A percentile compares a stretch with the other conserved stretches of the same genome.
phyloP scores from a whole-genome alignment of 1,140 invertebrate species.

The Cyphomyrmex costatus region DNA sequence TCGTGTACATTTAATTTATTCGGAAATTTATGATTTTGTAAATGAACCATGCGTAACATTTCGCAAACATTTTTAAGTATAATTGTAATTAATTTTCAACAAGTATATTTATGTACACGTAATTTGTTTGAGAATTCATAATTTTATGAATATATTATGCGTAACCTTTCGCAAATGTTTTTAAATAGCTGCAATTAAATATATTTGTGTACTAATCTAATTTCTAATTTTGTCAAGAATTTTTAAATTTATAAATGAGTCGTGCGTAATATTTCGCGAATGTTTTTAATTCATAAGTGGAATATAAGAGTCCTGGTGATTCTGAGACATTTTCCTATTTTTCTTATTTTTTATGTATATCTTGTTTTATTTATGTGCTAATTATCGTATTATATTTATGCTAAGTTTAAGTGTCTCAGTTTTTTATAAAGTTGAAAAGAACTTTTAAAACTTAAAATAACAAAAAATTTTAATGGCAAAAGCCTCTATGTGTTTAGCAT shows the following conservation, averaged over 20 bases:
- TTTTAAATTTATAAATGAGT: constrained; percentile 6
- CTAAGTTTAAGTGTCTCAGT: too few species aligned
- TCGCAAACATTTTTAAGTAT: constrained; percentile 3
- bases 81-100: neutral
- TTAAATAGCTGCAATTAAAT: constrained; percentile 12
- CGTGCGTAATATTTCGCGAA: constrained; percentile 34
- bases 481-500: too few species aligned
- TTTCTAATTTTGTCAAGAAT: constrained; percentile 40
- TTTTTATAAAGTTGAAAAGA: too few species aligned
- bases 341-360: too few species aligned
- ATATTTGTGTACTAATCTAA: neutral
- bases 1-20: constrained; percentile 18
- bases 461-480: too few species aligned
- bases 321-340: too few species aligned
- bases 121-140: constrained; percentile 34
- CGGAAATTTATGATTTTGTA: constrained; percentile 5
- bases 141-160: constrained; percentile 4
- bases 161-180: constrained; percentile 23
- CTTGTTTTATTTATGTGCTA: too few species aligned
- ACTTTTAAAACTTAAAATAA: too few species aligned
- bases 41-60: constrained; percentile 20
- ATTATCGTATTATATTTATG: too few species aligned
- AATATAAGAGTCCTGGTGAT: too few species aligned
- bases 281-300: neutral
- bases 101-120: neutral